A percentile compares a stretch with the other conserved stretches of the same genome.
phyloP scores from a whole-genome alignment of 2,797 vertebrate genomes.

The Lophius americanus region DNA sequence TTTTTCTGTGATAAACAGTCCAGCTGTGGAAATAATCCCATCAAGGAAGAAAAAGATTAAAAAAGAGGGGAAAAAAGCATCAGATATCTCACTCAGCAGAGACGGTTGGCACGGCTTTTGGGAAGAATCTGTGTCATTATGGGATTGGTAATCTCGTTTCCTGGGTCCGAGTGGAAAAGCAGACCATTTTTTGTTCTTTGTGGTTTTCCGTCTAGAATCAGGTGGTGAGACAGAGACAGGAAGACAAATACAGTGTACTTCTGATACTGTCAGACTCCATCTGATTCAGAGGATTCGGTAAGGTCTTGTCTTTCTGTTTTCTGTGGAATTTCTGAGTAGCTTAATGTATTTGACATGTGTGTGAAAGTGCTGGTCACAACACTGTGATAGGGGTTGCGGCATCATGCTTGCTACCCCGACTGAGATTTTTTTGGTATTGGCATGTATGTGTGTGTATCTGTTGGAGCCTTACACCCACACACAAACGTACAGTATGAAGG shows the following conservation, averaged over 20 bases:
- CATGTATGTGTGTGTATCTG: slow-evolving; percentile 49
- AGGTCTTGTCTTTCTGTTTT: slow-evolving; percentile 76
- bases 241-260: slow-evolving; percentile 65
- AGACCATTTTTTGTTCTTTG: slow-evolving; percentile 48
- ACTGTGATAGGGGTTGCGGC: slow-evolving; percentile 80
- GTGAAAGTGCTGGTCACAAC: slow-evolving; percentile 82
- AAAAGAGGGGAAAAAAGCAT: slow-evolving; percentile 58
- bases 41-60: slow-evolving; percentile 78
- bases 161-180: slow-evolving; percentile 67
- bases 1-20: slow-evolving; percentile 81
- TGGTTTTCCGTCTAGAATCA: slow-evolving; percentile 60
- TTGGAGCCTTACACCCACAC: slow-evolving; percentile 37
- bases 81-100: slow-evolving; percentile 76
- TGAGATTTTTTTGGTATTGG: slow-evolving; percentile 70
- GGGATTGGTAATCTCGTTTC: slow-evolving; percentile 78
- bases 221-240: slow-evolving; percentile 63
- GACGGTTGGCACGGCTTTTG: slow-evolving; percentile 64
- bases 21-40: slow-evolving; percentile 76
- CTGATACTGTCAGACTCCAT: slow-evolving; percentile 73
- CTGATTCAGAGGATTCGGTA: slow-evolving; percentile 73
- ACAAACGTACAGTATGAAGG: slow-evolving; percentile 11
- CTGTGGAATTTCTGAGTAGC: slow-evolving; percentile 87
- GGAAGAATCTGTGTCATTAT: slow-evolving; percentile 72
- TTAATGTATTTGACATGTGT: slow-evolving; percentile 90
- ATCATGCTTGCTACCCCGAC: slow-evolving; percentile 79